Evolutionary conservation across 2,797 vertebrate species (phyloP), one percentile per base, ranked within the genome.

Genomic region (Sebastes steindachneri): DNA sequence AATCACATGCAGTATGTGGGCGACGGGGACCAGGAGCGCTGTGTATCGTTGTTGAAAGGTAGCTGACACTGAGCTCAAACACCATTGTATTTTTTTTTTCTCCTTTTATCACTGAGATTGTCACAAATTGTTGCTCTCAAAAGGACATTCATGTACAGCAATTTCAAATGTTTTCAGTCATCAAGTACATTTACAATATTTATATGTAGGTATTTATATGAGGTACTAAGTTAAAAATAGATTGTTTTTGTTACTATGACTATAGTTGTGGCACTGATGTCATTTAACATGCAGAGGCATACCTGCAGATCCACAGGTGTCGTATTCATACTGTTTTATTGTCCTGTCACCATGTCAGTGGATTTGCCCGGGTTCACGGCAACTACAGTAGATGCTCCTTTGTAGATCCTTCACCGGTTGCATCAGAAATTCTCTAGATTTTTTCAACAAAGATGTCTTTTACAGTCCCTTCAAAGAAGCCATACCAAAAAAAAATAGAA

Each of bases 131-230:
- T 92, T 90, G 92, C 96, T 95, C 95, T 96, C 95, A 91, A 94
- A 94, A 89, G 84, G 89, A 94, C 91, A 91, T 93, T 94, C 81
- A 90, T 93, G 91, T 93, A 94, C 92, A 93, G 92, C 93, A 89
- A 92, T 95, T 95, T 91, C 85, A 96, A 92, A 94, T 94, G 94
- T 96, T 95, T 86, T 95, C 94, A 89, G 88, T 93, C 93, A 90
- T 88, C 88, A 93, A 95, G 92, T 95, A 95, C 94, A 94, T 95
- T 92, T 93, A 94, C 96, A 96, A 97, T 97, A 96, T 97, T 98
- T 97, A 97, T 96, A 94, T 95, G 84, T 94, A 94, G 91, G 92
- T 95, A 95, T 96, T 93, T 94, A 94, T 92, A 93, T 88, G 75
- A 93, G 89, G 87, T 93, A 92, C 89, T 95, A 95, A 95, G 94